Percentiles rank a stretch among this genome's conserved stretches.
Conservation (phyloP, 2,888 invertebrate species). For the Branchellion lobata region DNA sequence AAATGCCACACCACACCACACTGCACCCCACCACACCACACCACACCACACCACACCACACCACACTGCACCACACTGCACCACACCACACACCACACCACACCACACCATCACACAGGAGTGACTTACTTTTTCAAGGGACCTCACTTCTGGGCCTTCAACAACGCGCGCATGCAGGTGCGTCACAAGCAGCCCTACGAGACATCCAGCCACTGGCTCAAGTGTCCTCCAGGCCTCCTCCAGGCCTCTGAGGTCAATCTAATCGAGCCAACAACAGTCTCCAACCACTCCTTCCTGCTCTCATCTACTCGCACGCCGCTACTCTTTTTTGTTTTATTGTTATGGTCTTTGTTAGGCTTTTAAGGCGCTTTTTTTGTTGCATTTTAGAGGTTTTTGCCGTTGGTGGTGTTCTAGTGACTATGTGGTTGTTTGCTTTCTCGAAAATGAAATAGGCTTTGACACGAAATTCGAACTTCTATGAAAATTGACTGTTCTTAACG, state of each 20-base stretch:
- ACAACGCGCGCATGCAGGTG: slow-evolving; percentile 64
- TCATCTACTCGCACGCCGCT: background rate
- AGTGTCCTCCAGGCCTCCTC: slow-evolving; percentile 35
- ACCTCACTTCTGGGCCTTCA: slow-evolving; percentile 77
- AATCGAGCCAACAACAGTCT: background rate
- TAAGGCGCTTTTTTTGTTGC: too few species aligned
- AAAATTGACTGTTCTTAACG: background rate
- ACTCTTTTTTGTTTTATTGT: background rate
- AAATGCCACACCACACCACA: too few species aligned
- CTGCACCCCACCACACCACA: too few species aligned
- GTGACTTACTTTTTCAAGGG: slow-evolving; percentile 94
- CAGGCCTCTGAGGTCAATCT: background rate
- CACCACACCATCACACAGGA: slow-evolving; percentile 65
- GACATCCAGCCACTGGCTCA: slow-evolving; percentile 46
- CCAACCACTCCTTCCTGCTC: background rate
- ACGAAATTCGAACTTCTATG: background rate
- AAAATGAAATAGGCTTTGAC: too few species aligned
- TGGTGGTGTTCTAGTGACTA: too few species aligned
- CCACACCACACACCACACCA: too few species aligned
- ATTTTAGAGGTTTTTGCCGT: too few species aligned
- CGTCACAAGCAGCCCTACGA: slow-evolving; percentile 46
- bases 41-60: too few species aligned
- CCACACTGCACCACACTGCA: too few species aligned
- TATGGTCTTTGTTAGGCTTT: background rate
- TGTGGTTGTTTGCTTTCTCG: too few species aligned